Conservation (phyloP, 2,888 invertebrate genomes). For the Cecidostiba fungosa region DNA sequence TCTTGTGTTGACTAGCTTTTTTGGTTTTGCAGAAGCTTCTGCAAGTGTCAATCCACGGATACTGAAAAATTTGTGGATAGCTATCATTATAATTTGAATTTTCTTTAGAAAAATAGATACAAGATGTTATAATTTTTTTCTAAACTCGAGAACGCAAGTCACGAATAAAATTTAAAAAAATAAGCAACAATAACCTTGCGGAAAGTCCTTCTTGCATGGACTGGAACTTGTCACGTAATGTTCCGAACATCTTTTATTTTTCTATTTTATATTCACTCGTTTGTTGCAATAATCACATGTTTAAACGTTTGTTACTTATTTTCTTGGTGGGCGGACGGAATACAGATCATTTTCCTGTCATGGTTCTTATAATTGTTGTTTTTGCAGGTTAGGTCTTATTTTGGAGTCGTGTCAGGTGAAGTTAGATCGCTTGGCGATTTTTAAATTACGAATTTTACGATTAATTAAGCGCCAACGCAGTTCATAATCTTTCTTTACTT, state of each 20-base stretch:
- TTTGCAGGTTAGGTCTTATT: not conserved
- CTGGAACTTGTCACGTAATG: conserved; percentile 76
- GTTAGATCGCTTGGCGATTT: not conserved
- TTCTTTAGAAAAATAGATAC: not conserved
- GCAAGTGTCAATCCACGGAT: conserved; percentile 74
- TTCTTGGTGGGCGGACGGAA: not conserved
- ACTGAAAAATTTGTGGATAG: conserved; percentile 66
- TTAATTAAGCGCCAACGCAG: no score
- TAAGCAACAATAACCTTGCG: conserved; percentile 73
- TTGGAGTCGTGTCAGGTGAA: not conserved
- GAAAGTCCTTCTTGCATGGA: conserved; percentile 79
- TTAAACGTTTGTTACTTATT: not conserved
- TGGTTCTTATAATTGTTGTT: not conserved
- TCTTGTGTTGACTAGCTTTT: conserved; percentile 68
- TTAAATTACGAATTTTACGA: not conserved
- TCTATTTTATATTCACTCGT: conserved; percentile 15
- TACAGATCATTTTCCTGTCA: not conserved
- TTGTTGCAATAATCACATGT: conserved; percentile 22
- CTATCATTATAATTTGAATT: conserved; percentile 21
- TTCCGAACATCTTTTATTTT: conserved; percentile 74
- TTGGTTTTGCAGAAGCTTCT: conserved; percentile 71
- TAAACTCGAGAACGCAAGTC: not conserved
- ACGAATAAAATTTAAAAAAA: not conserved
- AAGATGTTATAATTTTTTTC: not conserved
- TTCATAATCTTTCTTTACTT: no score